Conservation (phyloP, 2,797 vertebrate species). For the Artibeus lituratus region DNA sequence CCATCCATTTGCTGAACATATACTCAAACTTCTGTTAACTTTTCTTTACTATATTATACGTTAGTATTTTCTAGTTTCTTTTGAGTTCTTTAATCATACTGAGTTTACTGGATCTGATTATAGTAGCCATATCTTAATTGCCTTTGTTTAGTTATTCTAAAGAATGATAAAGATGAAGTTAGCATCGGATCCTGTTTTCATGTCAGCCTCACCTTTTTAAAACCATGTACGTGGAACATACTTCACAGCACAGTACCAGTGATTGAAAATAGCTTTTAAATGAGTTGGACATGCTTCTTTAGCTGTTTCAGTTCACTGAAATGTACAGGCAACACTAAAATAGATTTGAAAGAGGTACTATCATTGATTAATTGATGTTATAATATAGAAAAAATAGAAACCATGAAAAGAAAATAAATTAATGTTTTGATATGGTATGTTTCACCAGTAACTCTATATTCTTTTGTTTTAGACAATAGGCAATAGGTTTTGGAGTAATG, state of each 20-base stretch:
- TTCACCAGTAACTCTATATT: constrained; percentile 73
- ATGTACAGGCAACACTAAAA: constrained; percentile 62
- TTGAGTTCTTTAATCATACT: background rate
- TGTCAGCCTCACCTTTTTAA: constrained; percentile 27
- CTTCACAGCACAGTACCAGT: constrained; percentile 42
- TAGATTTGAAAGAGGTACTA: constrained; percentile 75
- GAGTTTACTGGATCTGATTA: constrained; percentile 3
- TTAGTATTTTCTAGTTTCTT: background rate
- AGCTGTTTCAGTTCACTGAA: constrained; percentile 20
- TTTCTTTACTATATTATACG: background rate
- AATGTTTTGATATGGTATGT: constrained; percentile 75
- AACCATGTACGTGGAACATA: constrained; percentile 46
- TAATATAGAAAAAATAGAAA: constrained; percentile 78
- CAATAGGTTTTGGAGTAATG: constrained; percentile 78
- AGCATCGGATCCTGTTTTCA: background rate
- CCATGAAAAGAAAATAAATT: constrained; percentile 78
- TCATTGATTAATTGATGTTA: constrained; percentile 80
- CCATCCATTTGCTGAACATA: background rate
- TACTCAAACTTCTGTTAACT: background rate
- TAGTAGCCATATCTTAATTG: constrained; percentile 57
- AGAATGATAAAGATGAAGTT: background rate
- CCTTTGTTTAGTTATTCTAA: background rate
- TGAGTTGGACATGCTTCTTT: background rate
- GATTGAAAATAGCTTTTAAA: constrained; percentile 16
- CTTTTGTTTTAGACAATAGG: constrained; percentile 75